phyloP scores from a whole-genome alignment of 1,140 invertebrate genomes.

The Drosophila orosa region DNA sequence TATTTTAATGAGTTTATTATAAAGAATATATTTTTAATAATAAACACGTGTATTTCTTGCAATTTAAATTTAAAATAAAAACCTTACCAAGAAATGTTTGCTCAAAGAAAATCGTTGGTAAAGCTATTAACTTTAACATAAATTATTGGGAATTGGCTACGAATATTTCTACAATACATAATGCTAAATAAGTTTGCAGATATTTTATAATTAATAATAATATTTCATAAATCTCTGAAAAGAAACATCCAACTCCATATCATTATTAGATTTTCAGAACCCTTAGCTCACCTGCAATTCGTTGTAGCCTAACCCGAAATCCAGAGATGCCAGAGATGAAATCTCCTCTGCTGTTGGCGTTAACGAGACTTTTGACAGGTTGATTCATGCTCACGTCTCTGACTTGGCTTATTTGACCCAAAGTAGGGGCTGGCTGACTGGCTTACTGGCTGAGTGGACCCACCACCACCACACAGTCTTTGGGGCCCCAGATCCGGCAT shows the following conservation, averaged over 20 bases:
- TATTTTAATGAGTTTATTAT: not conserved
- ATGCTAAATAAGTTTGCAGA: no score
- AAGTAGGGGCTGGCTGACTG: slow-evolving; percentile 62
- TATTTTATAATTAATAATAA: no score
- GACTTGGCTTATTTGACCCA: slow-evolving; percentile 81
- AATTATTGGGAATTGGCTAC: no score
- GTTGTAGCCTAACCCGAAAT: slow-evolving; percentile 47
- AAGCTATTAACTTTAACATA: no score
- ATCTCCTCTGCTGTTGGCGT: slow-evolving; percentile 81
- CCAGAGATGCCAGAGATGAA: slow-evolving; percentile 42
- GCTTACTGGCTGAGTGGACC: slow-evolving; percentile 35
- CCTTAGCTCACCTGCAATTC: slow-evolving; percentile 58
- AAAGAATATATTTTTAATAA: no score
- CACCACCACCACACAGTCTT: slow-evolving; percentile 48
- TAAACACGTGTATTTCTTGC: no score
- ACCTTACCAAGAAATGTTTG: not conserved
- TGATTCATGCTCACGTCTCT: slow-evolving; percentile 83
- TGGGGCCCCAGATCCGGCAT: slow-evolving; percentile 49
- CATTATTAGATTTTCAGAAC: no score
- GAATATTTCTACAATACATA: no score
- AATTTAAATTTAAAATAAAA: not conserved
- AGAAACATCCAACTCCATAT: not conserved
- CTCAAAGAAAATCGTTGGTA: not conserved
- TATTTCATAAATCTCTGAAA: not conserved
- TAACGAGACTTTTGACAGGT: slow-evolving; percentile 84